Evolutionary conservation across 2,888 invertebrate genomes (phyloP), one percentile per base, ranked within the genome.

Genomic region (Dynastes hyllus): DNA sequence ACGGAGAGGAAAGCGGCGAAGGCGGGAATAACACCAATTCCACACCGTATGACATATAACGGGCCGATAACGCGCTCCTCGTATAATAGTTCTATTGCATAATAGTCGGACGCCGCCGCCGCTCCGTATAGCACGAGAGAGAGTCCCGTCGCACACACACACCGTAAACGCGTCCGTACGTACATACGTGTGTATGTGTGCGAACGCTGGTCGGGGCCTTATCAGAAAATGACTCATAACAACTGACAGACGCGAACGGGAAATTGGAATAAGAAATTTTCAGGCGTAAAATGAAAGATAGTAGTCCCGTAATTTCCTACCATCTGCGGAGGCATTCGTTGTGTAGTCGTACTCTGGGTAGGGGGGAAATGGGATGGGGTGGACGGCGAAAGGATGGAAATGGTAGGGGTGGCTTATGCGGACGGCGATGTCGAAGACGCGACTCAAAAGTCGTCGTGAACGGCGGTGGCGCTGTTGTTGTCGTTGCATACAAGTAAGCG

Each of bases 261-360:
- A 93, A 93, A 93, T 93, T 93, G 93, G 93, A 93, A 93, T 93
- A 93, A 93, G 93, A 93, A 93, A 93, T 93, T 93, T 93, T 92
- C 91, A 92, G 92, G 92, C 92, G 93, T 93, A 93, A 93, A 93
- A 93, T 93, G 93, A 92, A 93, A 93, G 93, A 93, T 93, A 93
- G 93, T 92, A 92, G 92, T 92, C 91, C 92, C 90, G 92, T 93
- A 93, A 93, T 93, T 93, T 93, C 93, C 92, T 92, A 92, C 87
- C 87, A 87, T 87, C 86, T 84, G 85, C 82, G 82, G 83, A 85
- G 83, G 83, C 86, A 86, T 86, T 86, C 85, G 85, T 86, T 87
- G 86, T 86, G 83, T 51, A 58, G 55, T 58, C 45, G 45, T 45
- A 45, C 45, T 45, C 8, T 11, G 45, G 11, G 8, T 2, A 45